phyloP scores from a whole-genome alignment of 2,888 invertebrate species.

The Pollenia angustigena region DNA sequence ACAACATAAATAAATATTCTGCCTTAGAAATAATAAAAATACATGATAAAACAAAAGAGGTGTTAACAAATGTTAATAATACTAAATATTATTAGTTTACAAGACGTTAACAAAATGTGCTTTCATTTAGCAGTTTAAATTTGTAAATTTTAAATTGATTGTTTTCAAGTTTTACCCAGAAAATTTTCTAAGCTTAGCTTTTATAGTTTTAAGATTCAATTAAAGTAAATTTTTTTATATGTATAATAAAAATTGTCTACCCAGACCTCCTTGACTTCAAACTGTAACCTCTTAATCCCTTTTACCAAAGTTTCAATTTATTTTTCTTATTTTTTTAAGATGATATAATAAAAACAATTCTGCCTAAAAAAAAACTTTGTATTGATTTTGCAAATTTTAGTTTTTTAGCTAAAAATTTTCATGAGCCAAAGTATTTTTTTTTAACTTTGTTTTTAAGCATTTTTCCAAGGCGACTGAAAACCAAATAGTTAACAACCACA shows the following conservation, averaged over 20 bases:
- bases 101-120: slow-evolving; percentile 23
- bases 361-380: slow-evolving; percentile 4
- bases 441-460: neutral
- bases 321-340: neutral
- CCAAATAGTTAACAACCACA: neutral
- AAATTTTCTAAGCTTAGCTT: neutral
- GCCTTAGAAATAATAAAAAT: slow-evolving; percentile 40
- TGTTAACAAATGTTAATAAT: slow-evolving; percentile 60
- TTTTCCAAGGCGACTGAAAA: slow-evolving; percentile 22
- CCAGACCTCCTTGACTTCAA: neutral
- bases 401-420: slow-evolving; percentile 4
- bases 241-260: neutral
- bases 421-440: slow-evolving; percentile 35
- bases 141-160: neutral
- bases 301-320: neutral
- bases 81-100: slow-evolving; percentile 30
- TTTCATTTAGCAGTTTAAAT: neutral
- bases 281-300: slow-evolving; percentile 32
- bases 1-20: slow-evolving; percentile 72
- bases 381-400: neutral
- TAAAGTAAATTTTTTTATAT: neutral
- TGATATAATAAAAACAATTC: too few relatives aligned
- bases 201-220: neutral
- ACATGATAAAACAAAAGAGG: slow-evolving; percentile 50
- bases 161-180: neutral